These are phyloP conservation scores for Hyphantria cunea DNA, from an alignment of 1,140 invertebrate species.

Conservation along the genomic window DNA sequence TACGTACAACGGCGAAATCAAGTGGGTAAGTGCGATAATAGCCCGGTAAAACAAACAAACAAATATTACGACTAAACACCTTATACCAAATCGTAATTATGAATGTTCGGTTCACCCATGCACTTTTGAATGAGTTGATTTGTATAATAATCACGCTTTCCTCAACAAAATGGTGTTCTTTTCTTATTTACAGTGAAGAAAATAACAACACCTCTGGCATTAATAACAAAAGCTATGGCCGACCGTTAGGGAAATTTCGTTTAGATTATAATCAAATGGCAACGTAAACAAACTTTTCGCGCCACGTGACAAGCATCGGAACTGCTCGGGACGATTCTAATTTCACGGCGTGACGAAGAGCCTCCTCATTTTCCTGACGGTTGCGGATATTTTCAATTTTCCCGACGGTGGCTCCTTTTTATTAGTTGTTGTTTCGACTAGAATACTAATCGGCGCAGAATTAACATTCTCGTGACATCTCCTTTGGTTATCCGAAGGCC, in stretches of 20 bases:
- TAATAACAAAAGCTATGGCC: conserved; percentile 34
- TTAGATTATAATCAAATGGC: conserved; percentile 70
- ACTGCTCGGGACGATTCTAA: conserved; percentile 63
- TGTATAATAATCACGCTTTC: conserved; percentile 29
- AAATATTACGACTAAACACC: too few species aligned
- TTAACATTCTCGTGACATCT: conserved; percentile 67
- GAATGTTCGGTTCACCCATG: conserved; percentile 5
- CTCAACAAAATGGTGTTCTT: conserved; percentile 22
- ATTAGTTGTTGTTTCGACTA: conserved; percentile 76
- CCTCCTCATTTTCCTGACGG: conserved; percentile 72
- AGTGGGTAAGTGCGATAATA: too few species aligned
- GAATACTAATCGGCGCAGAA: conserved; percentile 70
- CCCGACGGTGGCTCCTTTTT: conserved; percentile 71
- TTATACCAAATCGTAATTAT: conserved; percentile 8
- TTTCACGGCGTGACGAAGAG: conserved; percentile 73
- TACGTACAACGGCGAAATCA: too few species aligned
- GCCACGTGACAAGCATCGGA: conserved; percentile 63
- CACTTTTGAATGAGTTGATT: conserved; percentile 20
- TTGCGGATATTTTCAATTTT: conserved; percentile 80
- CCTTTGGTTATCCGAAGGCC: conserved; percentile 38
- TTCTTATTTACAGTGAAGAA: conserved; percentile 22
- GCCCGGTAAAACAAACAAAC: too few species aligned
- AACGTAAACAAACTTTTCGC: conserved; percentile 70
- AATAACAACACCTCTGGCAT: conserved; percentile 30
- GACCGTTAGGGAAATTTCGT: conserved; percentile 54